Conservation (phyloP, 2,113 vertebrate genomes). For the Zapornia atra region DNA sequence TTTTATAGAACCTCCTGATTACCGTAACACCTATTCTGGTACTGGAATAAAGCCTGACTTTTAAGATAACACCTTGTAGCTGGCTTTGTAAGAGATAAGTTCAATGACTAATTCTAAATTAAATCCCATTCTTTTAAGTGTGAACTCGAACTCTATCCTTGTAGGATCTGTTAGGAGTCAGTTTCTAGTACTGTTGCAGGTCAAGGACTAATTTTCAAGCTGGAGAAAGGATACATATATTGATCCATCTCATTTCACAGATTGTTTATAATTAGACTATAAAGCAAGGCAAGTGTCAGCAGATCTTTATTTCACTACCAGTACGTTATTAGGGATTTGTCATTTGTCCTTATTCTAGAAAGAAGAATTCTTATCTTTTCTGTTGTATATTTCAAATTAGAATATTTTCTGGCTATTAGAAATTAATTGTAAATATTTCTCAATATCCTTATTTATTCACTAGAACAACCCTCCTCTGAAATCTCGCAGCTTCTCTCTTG, state of each 20-base stretch:
- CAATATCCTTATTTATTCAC: slow-evolving; percentile 67
- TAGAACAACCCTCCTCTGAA: slow-evolving; percentile 95
- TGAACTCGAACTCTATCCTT: neutral
- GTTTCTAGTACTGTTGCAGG: neutral
- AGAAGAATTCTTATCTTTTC: neutral
- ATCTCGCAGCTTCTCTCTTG: slow-evolving; percentile 93
- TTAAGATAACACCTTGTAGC: neutral
- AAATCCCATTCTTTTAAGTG: neutral
- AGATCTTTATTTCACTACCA: neutral
- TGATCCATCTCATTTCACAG: neutral
- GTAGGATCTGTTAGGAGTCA: neutral
- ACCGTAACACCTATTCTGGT: neutral
- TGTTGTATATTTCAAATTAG: neutral
- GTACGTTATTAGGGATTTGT: neutral
- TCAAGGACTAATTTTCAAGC: neutral
- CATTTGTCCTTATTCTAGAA: neutral
- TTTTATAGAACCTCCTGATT: neutral
- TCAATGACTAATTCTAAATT: neutral
- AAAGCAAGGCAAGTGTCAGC: neutral
- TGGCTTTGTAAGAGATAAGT: neutral
- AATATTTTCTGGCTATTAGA: neutral
- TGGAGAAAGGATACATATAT: neutral
- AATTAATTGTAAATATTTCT: slow-evolving; percentile 53
- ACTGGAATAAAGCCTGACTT: neutral
- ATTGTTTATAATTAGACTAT: neutral